phyloP scores from a whole-genome alignment of 1,140 invertebrate species.

The Pemphigus obesinymphae region DNA sequence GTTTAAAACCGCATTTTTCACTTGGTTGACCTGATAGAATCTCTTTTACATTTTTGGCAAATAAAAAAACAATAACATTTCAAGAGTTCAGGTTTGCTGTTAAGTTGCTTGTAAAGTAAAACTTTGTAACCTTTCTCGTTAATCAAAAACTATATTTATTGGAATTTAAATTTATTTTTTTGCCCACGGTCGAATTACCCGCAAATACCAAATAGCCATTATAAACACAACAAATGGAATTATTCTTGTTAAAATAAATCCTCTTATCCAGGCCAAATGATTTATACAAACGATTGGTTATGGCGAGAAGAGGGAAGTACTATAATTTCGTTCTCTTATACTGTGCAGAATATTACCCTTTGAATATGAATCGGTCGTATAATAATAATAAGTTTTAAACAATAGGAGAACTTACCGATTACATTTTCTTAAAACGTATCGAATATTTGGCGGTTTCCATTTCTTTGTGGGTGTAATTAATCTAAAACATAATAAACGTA shows the following conservation, averaged over 20 bases:
- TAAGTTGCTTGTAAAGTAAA: background rate
- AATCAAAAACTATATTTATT: background rate
- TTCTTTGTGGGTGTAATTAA: background rate
- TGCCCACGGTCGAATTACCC: background rate
- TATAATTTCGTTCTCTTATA: background rate
- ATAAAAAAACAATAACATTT: background rate
- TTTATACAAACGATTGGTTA: background rate
- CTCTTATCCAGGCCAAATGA: background rate
- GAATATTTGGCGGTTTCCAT: background rate
- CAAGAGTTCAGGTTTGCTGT: background rate
- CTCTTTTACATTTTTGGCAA: background rate
- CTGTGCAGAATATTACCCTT: background rate
- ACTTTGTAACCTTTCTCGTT: background rate
- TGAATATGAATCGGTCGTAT: background rate
- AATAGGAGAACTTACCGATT: background rate
- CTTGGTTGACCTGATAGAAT: background rate
- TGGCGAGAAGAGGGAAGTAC: background rate
- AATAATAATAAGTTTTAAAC: background rate
- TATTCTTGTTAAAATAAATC: background rate
- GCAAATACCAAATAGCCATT: background rate
- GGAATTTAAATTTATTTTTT: background rate
- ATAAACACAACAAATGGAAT: background rate
- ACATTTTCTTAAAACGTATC: background rate
- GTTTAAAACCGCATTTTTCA: background rate
- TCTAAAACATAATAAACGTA: slow-evolving; percentile 22